Conservation (phyloP, 2,797 vertebrate genomes). For the Pseudomugil tenellus region DNA sequence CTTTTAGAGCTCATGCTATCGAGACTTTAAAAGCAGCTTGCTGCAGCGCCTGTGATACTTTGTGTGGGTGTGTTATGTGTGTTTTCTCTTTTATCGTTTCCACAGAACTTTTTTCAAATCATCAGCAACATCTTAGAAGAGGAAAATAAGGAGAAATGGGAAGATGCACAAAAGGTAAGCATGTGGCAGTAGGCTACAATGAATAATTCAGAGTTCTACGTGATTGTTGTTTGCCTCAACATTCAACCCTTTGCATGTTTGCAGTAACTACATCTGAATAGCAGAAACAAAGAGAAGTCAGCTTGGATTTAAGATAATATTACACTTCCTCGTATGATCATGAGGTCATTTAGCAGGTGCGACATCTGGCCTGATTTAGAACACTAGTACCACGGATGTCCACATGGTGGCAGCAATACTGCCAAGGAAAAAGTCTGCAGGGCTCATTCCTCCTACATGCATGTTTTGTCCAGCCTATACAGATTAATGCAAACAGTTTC, state of each 20-base stretch:
- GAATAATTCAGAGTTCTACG: constrained; percentile 60
- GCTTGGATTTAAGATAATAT: constrained; percentile 25
- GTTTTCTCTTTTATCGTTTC: constrained; percentile 60
- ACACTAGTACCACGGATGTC: constrained; percentile 57
- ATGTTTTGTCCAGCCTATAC: constrained; percentile 44
- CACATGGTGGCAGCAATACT: constrained; percentile 85
- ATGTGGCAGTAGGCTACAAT: constrained; percentile 37
- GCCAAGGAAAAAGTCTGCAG: constrained; percentile 64
- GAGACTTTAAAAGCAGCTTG: constrained; percentile 49
- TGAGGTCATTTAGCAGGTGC: constrained; percentile 55
- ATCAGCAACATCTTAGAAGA: constrained; percentile 99
- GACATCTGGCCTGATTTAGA: constrained; percentile 66
- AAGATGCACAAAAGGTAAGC: constrained; percentile 97
- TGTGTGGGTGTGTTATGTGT: constrained; percentile 61
- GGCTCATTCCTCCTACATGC: constrained; percentile 44
- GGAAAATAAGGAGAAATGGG: constrained; percentile 99
- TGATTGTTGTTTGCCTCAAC: constrained; percentile 19
- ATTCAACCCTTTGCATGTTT: constrained; percentile 16
- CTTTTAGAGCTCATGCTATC: constrained; percentile 33
- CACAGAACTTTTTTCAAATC: constrained; percentile 99
- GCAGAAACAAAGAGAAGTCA: constrained; percentile 35
- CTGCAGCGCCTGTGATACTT: constrained; percentile 55
- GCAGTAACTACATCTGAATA: constrained; percentile 17
- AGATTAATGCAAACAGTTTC: constrained; percentile 45
- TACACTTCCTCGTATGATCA: constrained; percentile 27